Evolutionary conservation across 2,888 invertebrate genomes (phyloP).

Genomic region (Pammene fasciana): DNA sequence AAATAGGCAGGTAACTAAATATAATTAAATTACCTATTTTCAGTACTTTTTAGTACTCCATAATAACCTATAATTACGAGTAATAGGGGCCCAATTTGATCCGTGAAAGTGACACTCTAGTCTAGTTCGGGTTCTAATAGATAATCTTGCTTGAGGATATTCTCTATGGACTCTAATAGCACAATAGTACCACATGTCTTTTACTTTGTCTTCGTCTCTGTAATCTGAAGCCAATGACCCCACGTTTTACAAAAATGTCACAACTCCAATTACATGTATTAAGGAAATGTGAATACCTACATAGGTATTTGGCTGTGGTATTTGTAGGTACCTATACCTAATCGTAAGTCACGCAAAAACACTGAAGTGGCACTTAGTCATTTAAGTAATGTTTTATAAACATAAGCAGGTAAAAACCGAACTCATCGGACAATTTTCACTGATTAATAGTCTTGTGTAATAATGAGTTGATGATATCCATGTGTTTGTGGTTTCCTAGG

Average conservation of each 20-base stretch:
- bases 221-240: slow-evolving; percentile 11
- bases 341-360: slow-evolving; percentile 27
- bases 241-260: not conserved
- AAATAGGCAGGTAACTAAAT: too few species aligned
- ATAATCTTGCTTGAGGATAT: not conserved
- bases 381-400: slow-evolving; percentile 3
- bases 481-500: not conserved
- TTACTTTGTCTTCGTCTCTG: not conserved
- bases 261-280: not conserved
- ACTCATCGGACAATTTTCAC: slow-evolving; percentile 7
- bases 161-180: too few species aligned
- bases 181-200: too few species aligned
- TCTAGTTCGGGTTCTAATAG: too few species aligned
- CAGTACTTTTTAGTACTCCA: too few species aligned
- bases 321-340: not conserved
- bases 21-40: too few species aligned
- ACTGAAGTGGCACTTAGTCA: slow-evolving; percentile 6
- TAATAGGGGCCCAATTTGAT: not conserved
- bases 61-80: too few species aligned
- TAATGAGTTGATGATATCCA: not conserved
- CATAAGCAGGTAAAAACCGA: slow-evolving; percentile 13
- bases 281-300: slow-evolving; percentile 7
- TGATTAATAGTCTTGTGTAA: slow-evolving; percentile 15
- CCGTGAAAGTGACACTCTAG: not conserved
- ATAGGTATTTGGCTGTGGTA: not conserved